Base-by-base conservation (phyloP, 2,888 invertebrate genomes). In the Pyrochroa serraticornis region DNA sequence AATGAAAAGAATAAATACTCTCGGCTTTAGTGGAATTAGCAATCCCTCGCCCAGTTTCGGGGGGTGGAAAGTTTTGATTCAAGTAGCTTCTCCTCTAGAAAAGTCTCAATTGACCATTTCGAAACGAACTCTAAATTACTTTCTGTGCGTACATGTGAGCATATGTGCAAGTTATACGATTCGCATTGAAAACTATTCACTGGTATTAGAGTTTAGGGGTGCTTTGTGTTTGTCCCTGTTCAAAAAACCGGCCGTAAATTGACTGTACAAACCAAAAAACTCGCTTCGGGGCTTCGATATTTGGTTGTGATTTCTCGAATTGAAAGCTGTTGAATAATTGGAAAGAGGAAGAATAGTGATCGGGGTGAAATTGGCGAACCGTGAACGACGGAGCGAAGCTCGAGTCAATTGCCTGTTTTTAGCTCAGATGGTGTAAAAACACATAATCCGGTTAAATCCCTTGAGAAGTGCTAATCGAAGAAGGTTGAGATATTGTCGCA, bases 121-220 rank as follows among this genome's bases (percentile, higher is more conserved):
- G 44, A 36, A 7, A 46, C 37, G 12, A 10, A 22, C 36, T 71
- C 75, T 48, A 75, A 70, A 73, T 66, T 75, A 58, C 45, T 65
- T 75, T 77, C 72, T 71, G 59, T 59, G 66, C 68, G 73, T 71
- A 71, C 68, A 76, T 72, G 69, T 76, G 76, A 79, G 77, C 79
- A 79, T 79, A 79, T 79, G 79, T 79, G 79, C 77, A 73, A 77
- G 77, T 78, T 78, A 79, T 79, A 77, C 77, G 79, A 78, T 76
- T 79, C 79, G 70, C 73, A 79, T 78, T 79, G 77, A 76, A 78
- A 79, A 76, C 73, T 77, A 79, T 77, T 78, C 77, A 74, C 69
- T 67, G 73, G 75, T 74, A 76, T 76, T 75, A 68, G 70, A 70
- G 70, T 72, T 64, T 63, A 66, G 71, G 71, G 72, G 68, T 61